phyloP scores from a whole-genome alignment of 23 tunicate species.

The Ascidia mentula region DNA sequence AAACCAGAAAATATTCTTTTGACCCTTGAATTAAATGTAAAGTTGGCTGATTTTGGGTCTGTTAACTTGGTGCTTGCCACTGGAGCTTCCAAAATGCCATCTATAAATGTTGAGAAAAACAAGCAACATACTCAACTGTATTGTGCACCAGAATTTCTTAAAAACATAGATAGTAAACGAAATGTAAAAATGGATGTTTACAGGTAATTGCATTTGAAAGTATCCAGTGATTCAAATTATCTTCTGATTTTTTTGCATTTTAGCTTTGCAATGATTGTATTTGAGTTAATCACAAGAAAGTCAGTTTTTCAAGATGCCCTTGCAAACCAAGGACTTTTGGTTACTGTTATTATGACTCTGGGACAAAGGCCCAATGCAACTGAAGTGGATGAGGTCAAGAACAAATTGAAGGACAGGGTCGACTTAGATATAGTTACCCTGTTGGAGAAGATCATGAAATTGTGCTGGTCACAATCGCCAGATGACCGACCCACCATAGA shows the following conservation, averaged over 20 bases:
- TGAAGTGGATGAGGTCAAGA: not conserved
- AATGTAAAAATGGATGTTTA: slow-evolving; percentile 50
- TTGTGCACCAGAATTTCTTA: slow-evolving; percentile 58
- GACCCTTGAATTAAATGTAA: slow-evolving; percentile 38
- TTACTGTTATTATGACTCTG: not conserved
- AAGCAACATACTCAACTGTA: slow-evolving; percentile 47
- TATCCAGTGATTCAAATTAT: not conserved
- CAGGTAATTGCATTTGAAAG: slow-evolving; percentile 14
- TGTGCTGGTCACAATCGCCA: slow-evolving; percentile 1
- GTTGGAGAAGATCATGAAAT: slow-evolving; percentile 3
- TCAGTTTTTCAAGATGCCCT: not conserved
- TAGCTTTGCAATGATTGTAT: slow-evolving; percentile 2
- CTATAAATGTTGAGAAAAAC: slow-evolving; percentile 4
- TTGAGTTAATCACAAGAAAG: not conserved
- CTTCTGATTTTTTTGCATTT: not conserved
- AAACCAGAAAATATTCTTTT: slow-evolving; percentile 53
- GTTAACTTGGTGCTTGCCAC: slow-evolving; percentile 30
- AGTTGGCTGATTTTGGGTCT: slow-evolving; percentile 58
- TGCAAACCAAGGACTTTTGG: not conserved
- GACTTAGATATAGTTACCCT: not conserved
- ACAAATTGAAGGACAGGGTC: not conserved
- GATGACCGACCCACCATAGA: slow-evolving; percentile 11
- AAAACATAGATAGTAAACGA: slow-evolving; percentile 14
- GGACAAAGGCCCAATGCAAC: slow-evolving; percentile 5
- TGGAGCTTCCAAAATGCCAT: slow-evolving; percentile 33